Conservation (phyloP, 2,113 vertebrate species). For the Spilogale gracilis region DNA sequence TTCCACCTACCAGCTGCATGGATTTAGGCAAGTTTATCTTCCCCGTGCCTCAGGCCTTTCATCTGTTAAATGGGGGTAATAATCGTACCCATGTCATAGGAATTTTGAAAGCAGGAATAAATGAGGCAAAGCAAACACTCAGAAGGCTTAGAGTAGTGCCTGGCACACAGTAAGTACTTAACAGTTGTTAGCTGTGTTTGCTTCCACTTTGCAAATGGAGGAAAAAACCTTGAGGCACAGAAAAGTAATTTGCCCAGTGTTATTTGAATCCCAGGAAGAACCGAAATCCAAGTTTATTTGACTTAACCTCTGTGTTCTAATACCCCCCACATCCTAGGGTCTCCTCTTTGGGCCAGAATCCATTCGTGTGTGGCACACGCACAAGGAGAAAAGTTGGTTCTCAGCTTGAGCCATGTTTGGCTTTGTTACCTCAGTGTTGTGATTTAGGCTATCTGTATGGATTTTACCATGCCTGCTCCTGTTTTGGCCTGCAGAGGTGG, state of each 20-base stretch:
- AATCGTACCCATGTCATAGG: neutral
- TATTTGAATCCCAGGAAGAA: neutral
- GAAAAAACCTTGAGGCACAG: neutral
- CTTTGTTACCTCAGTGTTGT: neutral
- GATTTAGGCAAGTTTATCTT: conserved; percentile 11
- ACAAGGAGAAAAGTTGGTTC: neutral
- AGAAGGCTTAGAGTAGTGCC: neutral
- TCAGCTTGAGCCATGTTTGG: neutral
- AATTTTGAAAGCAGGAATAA: neutral
- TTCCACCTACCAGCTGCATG: neutral
- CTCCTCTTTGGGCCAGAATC: neutral
- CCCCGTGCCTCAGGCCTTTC: neutral
- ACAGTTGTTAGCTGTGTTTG: neutral
- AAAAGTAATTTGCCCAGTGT: neutral
- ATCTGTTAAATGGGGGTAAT: neutral
- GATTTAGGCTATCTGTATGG: neutral
- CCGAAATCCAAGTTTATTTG: neutral
- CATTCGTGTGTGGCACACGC: neutral
- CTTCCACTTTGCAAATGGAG: conserved; percentile 10
- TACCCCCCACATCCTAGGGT: neutral
- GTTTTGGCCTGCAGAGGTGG: neutral
- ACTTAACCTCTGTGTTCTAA: neutral
- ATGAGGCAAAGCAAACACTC: neutral
- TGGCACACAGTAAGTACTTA: neutral
- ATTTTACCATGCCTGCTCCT: neutral